Evolutionary conservation across 2,797 vertebrate genomes (phyloP), one percentile per base, ranked within the genome.

Genomic region (Anguilla marmorata): DNA sequence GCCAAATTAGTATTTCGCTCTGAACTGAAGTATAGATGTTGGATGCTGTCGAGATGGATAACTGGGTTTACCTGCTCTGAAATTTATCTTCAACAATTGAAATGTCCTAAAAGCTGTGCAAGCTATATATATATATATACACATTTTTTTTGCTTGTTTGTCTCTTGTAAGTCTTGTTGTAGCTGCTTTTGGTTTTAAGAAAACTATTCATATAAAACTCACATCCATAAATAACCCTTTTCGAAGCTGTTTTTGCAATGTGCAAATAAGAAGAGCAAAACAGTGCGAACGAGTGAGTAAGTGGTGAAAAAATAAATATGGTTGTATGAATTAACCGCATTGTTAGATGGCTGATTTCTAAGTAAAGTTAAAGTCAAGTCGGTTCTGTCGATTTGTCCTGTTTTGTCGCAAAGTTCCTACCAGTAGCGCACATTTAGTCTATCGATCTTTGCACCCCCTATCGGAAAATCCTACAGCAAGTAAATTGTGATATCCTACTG

Each of bases 341-440:
- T 33, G 69, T 33, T n/a, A 74, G 27, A 74, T 16, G 11, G 60
- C 6, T 88, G 90, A 90, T 89, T 90, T 87, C 87, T 90, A 87
- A 90, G 85, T 87, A 87, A 90, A 86, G 88, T 37, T 37, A 37
- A 37, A 37, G 37, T 37, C 37, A 37, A 37, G 37, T 37, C 37
- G 37, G 37, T 37, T 37, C 37, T 37, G 37, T 37, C 37, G 37
- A 37, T 37, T 37, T 37, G 37, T 37, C 37, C 37, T 37, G 37
- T 37, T 37, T 2, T 37, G 37, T 37, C 37, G 37, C 37, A 2
- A 37, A 37, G 37, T 37, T 37, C 1, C 37, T 37, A 37, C 37
- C 37, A 37, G 37, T 2, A 37, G 37, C 37, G 37, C 37, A 37
- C 37, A 37, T 37, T 37, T 37, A 37, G 37, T 37, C 37, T 37